Base-by-base conservation (phyloP, 2,113 vertebrate genomes). In the Anolis sagrei region DNA sequence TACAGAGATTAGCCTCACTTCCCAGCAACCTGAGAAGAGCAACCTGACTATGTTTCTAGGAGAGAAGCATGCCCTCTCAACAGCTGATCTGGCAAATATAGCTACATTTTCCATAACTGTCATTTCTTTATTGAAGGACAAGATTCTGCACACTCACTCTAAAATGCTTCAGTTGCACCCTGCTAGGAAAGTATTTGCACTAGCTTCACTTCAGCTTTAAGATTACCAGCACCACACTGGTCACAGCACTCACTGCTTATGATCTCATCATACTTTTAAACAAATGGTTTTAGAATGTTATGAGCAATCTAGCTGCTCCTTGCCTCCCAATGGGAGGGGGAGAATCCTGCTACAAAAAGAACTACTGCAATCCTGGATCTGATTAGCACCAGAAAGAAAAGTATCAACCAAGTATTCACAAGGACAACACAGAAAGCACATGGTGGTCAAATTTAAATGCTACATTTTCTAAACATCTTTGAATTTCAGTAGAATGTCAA, bases 21-120 rank as follows among this genome's bases (percentile, higher is more conserved):
- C 91, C 21, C 87, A 34, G 61, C 82, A 91, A 83, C 32, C 87
- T 86, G 87, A 89, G 25, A 79, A 7, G 72, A 76, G 10, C 74
- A 68, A 23, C 72, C 32, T 76, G 10, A 82, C 34, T 32, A 25
- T 51, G 54, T 75, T 27, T 81, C 62, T 82, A 32, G 2, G 34
- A 76, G 85, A 69, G n/a, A n/a, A 51, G 75, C 54, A 86, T 85
- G 89, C 76, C 39, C 32, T 85, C 29, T 75, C 69, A 49, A 74
- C 69, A 27, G 69, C 49, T 66, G 11, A 64, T 81, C 32, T 75
- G 58, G 5, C 34, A 1, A 0, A 62, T 87, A 75, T 82, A 90
- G 90, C 51, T 16, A 86, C 25, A 89, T 84, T 13, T 82, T 84
- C 27, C 44, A 79, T 73, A 2, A n/a, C 32, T 23, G n/a, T 11